Base-by-base conservation (phyloP, 1,140 invertebrate genomes). In the Hermatobates lingyangjiaoensis region DNA sequence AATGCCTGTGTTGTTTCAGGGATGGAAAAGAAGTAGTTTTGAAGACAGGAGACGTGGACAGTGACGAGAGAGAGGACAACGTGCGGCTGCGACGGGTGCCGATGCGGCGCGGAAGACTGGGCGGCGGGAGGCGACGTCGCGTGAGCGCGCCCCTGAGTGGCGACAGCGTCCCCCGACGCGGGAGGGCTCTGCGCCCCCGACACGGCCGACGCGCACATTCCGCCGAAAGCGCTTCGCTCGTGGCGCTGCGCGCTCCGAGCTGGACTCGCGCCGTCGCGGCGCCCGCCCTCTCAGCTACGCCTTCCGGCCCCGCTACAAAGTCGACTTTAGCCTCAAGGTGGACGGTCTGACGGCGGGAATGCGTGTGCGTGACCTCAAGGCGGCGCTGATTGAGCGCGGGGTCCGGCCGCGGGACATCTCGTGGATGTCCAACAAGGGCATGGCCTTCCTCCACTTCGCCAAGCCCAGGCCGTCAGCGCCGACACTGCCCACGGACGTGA, bases 371-470 rank as follows among this genome's bases (percentile, higher is more conserved):
- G 77, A 81, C 57, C 60, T 81, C 53, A 79, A 80, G 58, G 70
- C 70, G 38, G 77, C 74, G 15, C 61, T 81, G 4, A 63, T 62
- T 14, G 72, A 78, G 54, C 68, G 75, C 42, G 75, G 75, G 1
- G 72, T 80, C 5, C 78, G 75, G 58, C 77, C 75, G 27, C 74
- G 68, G 49, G 70, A 73, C 51, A 80, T 80, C 61, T 75, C 71
- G 12, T 80, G 79, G 79, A 68, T 73, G 62, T 76, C 76, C 1
- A 69, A 64, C 27, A 68, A 71, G 48, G 78, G 78, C 27, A 74
- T 74, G 56, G 79, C 77, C 58, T 76, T 73, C 48, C 62, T 80
- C 25, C 77, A 80, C 57, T 80, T 79, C 63, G 71, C 70, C 52
- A 14, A 20, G 5, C 39, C 39, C 5, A 20, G n/a, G n/a, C n/a